phyloP scores from a whole-genome alignment of 1,140 invertebrate genomes.

The Conopomorpha cramerella region DNA sequence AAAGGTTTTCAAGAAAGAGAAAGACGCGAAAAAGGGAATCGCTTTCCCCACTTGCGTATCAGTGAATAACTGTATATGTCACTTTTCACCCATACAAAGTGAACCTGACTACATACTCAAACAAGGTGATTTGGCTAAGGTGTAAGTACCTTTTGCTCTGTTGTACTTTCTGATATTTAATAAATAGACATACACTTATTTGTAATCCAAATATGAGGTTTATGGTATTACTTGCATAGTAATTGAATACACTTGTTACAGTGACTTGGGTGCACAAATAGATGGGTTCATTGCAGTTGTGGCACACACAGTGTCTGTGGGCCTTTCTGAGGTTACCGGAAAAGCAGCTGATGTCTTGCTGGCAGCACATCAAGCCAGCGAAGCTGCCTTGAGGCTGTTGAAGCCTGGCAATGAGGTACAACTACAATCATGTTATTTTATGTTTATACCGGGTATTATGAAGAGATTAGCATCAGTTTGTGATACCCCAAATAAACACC shows the following conservation, averaged over 20 bases:
- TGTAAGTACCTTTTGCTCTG: slow-evolving; percentile 69
- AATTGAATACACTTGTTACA: too few relatives aligned
- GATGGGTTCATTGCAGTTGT: slow-evolving; percentile 99
- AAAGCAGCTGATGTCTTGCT: slow-evolving; percentile 93
- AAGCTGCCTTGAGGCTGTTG: slow-evolving; percentile 90
- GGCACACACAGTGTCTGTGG: slow-evolving; percentile 93
- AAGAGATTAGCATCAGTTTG: too few relatives aligned
- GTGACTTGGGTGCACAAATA: slow-evolving; percentile 96
- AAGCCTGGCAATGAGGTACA: slow-evolving; percentile 87
- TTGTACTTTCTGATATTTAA: not conserved
- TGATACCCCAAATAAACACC: too few relatives aligned
- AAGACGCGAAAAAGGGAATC: slow-evolving; percentile 97
- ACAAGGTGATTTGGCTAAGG: slow-evolving; percentile 96
- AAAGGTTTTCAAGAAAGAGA: slow-evolving; percentile 98
- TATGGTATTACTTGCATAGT: too few relatives aligned
- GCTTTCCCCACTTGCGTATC: slow-evolving; percentile 99
- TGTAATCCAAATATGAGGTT: too few relatives aligned
- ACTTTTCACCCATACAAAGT: slow-evolving; percentile 94
- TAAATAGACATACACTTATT: too few relatives aligned
- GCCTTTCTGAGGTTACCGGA: slow-evolving; percentile 78
- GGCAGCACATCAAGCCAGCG: slow-evolving; percentile 92
- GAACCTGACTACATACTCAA: slow-evolving; percentile 89
- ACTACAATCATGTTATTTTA: slow-evolving; percentile 2
- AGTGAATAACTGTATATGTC: slow-evolving; percentile 98
- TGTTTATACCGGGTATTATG: too few relatives aligned